These are phyloP conservation scores for Plecotus auritus DNA, from an alignment of 2,113 vertebrate genomes.

Conservation along the genomic window DNA sequence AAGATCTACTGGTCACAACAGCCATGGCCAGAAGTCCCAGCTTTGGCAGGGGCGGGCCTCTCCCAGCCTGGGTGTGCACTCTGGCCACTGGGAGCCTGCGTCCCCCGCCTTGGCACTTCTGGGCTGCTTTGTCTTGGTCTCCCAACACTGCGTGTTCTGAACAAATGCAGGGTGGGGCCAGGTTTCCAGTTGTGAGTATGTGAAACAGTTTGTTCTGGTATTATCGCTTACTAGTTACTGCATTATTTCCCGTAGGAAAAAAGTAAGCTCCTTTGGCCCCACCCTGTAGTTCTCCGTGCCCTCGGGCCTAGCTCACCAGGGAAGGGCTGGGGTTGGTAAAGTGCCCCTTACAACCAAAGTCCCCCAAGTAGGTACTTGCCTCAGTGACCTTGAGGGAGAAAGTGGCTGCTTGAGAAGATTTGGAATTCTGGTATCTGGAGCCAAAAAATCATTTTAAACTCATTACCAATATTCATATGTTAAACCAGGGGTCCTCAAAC, in stretches of 20 bases:
- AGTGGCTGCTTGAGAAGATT: background rate
- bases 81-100: fast-evolving
- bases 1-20: background rate
- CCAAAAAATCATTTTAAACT: background rate
- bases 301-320: background rate
- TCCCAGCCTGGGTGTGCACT: no score
- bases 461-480: background rate
- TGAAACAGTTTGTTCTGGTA: background rate
- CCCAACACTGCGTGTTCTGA: background rate
- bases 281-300: background rate
- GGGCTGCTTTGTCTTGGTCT: background rate
- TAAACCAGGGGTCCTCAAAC: no score
- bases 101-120: background rate
- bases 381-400: background rate
- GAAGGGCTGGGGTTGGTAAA: background rate
- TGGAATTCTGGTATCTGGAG: background rate
- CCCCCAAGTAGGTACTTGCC: background rate
- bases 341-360: background rate
- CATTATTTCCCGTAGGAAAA: background rate
- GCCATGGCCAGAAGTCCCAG: background rate
- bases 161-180: background rate
- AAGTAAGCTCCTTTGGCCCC: background rate
- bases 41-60: background rate
- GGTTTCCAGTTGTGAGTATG: background rate
- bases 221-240: background rate